Conservation (phyloP, 2,888 invertebrate species). For the Cactoblastis cactorum region DNA sequence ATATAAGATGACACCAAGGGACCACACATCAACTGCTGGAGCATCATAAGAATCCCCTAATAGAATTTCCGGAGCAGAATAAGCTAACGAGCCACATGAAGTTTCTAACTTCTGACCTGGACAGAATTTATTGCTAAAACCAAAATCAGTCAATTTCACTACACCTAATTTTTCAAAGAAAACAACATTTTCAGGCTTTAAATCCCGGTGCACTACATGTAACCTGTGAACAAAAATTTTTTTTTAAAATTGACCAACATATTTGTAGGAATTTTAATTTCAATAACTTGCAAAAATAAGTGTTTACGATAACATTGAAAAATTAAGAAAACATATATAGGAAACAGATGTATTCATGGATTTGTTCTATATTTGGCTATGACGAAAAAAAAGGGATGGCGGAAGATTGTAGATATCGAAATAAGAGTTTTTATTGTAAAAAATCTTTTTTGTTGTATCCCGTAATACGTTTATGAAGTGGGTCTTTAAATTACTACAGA, state of each 20-base stretch:
- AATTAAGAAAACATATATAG: too few species aligned
- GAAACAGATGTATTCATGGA: too few species aligned
- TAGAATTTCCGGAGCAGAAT: conserved; percentile 99
- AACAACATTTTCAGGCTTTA: conserved; percentile 99
- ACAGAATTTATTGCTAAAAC: conserved; percentile 96
- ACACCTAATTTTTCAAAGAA: conserved; percentile 98
- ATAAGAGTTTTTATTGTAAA: too few species aligned
- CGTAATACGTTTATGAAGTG: too few species aligned
- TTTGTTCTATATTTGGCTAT: too few species aligned
- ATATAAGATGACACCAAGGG: conserved; percentile 97
- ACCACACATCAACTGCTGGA: conserved; percentile 99
- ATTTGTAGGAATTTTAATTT: too few species aligned
- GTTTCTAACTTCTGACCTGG: conserved; percentile 98
- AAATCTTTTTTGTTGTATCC: too few species aligned
- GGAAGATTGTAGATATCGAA: too few species aligned
- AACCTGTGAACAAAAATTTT: conserved; percentile 54
- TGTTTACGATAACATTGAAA: too few species aligned
- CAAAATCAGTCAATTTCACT: conserved; percentile 99
- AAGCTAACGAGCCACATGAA: conserved; percentile 98
- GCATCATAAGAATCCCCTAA: conserved; percentile 99
- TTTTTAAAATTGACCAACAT: not conserved
- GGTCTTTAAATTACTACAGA: too few species aligned
- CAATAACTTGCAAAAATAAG: too few species aligned
- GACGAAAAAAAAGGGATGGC: too few species aligned
- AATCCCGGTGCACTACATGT: conserved; percentile 89